Conservation (phyloP, 2,797 vertebrate genomes). For the Alcedo atthis region DNA sequence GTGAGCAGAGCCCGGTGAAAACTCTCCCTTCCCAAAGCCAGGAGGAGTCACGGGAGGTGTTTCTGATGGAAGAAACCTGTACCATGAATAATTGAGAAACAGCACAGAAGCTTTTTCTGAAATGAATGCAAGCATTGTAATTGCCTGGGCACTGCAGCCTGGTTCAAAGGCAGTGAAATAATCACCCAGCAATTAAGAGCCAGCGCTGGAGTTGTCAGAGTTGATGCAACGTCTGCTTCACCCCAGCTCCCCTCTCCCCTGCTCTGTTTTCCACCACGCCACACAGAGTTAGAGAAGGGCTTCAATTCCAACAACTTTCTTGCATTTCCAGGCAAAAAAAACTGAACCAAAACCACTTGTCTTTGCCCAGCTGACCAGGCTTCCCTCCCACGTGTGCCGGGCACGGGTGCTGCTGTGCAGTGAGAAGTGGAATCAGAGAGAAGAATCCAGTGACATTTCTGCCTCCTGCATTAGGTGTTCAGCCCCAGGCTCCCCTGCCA, state of each 20-base stretch:
- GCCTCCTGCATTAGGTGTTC: too few species aligned
- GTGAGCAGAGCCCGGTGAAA: rapidly evolving
- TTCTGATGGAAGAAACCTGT: conserved; percentile 50
- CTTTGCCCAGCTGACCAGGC: neutral
- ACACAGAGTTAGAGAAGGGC: neutral
- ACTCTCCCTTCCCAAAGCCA: neutral
- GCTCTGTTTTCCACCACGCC: neutral
- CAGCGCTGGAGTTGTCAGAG: neutral
- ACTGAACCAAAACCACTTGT: neutral
- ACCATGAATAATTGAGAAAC: conserved; percentile 28
- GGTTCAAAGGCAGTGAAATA: neutral
- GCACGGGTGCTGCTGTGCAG: neutral
- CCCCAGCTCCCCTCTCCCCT: neutral
- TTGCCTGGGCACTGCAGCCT: neutral
- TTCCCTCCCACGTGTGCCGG: neutral
- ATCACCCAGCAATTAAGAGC: neutral
- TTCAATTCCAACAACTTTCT: neutral
- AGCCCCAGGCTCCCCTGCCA: too few species aligned
- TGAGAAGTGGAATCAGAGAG: neutral
- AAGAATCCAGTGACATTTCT: too few species aligned
- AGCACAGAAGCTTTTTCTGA: neutral
- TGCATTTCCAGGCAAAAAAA: neutral
- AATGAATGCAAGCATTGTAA: neutral
- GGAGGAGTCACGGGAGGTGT: neutral
- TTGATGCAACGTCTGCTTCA: neutral